phyloP scores from a whole-genome alignment of 2,888 invertebrate genomes.

The Volucella zonaria region DNA sequence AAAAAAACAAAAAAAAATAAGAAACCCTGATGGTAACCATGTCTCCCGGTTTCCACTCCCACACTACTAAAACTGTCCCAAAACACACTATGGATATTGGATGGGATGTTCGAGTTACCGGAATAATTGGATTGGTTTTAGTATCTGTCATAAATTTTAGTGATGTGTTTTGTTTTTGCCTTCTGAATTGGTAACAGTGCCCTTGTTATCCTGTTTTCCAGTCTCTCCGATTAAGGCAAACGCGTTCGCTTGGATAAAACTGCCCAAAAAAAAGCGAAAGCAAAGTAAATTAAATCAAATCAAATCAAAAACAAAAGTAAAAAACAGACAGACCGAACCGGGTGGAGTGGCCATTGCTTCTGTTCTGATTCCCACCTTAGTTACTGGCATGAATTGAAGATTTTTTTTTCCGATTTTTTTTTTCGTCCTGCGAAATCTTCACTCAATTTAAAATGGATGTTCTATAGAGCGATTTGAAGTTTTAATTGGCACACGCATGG shows the following conservation, averaged over 20 bases:
- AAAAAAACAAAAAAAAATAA: no score
- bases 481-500: slow-evolving; percentile 72
- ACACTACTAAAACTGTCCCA: not conserved
- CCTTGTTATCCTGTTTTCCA: slow-evolving; percentile 49
- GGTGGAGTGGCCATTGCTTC: not conserved
- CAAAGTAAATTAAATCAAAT: slow-evolving; percentile 69
- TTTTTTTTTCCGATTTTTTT: slow-evolving; percentile 6
- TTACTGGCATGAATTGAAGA: slow-evolving; percentile 43
- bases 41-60: no score
- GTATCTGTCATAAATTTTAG: slow-evolving; percentile 72
- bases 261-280: slow-evolving; percentile 53
- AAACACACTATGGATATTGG: slow-evolving; percentile 10
- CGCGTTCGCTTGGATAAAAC: slow-evolving; percentile 63
- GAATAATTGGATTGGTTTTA: slow-evolving; percentile 74
- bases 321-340: not conserved
- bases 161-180: slow-evolving; percentile 67
- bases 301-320: slow-evolving; percentile 38
- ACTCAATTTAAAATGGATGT: slow-evolving; percentile 67
- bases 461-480: slow-evolving; percentile 64
- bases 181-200: slow-evolving; percentile 58
- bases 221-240: slow-evolving; percentile 58
- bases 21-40: not conserved
- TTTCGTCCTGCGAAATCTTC: slow-evolving; percentile 50
- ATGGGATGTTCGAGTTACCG: slow-evolving; percentile 68
- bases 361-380: slow-evolving; percentile 37